Evolutionary conservation across 2,797 vertebrate species (phyloP).

Genomic region (Nannoperca obscura): DNA sequence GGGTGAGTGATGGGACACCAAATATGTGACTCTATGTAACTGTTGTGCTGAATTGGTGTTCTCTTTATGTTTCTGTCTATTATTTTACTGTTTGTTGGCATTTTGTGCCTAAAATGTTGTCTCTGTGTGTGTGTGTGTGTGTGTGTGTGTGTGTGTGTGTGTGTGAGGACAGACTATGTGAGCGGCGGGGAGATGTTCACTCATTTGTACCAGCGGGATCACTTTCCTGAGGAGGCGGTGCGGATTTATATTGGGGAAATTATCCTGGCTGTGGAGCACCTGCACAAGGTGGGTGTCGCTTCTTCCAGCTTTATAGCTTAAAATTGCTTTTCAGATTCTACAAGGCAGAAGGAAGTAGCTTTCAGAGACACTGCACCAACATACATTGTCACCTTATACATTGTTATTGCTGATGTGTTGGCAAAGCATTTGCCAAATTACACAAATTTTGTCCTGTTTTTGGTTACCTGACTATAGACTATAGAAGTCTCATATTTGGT

Average conservation of each 20-base stretch:
- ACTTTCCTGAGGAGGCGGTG: slow-evolving; percentile 93
- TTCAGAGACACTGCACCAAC: background rate
- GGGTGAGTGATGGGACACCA: slow-evolving; percentile 80
- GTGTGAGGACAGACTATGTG: slow-evolving; percentile 89
- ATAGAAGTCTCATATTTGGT: background rate
- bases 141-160: slow-evolving; percentile 61
- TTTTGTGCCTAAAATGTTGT: slow-evolving; percentile 31
- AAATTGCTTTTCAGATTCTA: background rate
- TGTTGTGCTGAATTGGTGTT: slow-evolving; percentile 27
- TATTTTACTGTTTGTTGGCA: slow-evolving; percentile 13
- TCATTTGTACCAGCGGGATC: slow-evolving; percentile 94
- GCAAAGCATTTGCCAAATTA: background rate
- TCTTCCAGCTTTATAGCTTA: background rate
- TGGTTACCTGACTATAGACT: background rate
- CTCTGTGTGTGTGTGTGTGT: slow-evolving; percentile 44
- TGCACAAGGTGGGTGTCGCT: slow-evolving; percentile 89
- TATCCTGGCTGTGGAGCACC: slow-evolving; percentile 92
- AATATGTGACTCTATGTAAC: background rate
- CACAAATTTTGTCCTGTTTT: background rate
- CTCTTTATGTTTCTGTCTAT: slow-evolving; percentile 22
- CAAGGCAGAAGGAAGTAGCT: background rate
- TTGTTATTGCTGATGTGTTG: background rate
- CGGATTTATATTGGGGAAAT: slow-evolving; percentile 93
- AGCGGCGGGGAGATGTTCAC: slow-evolving; percentile 96
- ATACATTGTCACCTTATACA: background rate